Conservation (phyloP, 1,140 invertebrate genomes). For the Zaprionus africanus region DNA sequence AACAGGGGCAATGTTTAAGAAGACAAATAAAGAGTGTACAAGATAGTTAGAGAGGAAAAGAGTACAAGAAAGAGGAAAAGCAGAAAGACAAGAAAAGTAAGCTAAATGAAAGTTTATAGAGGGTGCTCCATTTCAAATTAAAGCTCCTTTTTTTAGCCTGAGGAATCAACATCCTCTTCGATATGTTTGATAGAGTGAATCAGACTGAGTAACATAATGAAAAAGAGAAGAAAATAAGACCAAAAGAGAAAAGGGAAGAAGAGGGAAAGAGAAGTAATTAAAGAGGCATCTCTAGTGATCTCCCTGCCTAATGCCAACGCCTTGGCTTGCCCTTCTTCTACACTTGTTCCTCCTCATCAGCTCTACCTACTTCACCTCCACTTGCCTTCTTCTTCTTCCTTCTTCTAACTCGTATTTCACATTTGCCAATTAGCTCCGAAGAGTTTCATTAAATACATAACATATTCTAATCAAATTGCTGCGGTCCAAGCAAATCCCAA, state of each 20-base stretch:
- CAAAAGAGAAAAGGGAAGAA: too few relatives aligned
- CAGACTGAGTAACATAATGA: too few relatives aligned
- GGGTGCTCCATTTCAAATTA: too few relatives aligned
- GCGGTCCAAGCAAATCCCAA: constrained; percentile 60
- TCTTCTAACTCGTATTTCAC: constrained; percentile 2
- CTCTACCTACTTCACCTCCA: neutral
- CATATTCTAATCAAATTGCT: constrained; percentile 52
- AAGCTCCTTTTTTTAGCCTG: too few relatives aligned
- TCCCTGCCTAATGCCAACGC: neutral
- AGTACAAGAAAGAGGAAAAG: neutral
- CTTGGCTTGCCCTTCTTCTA: neutral
- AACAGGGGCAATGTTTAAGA: neutral
- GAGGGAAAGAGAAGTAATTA: neutral
- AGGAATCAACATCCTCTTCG: too few relatives aligned
- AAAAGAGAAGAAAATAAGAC: too few relatives aligned
- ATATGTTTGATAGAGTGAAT: too few relatives aligned
- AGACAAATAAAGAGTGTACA: neutral
- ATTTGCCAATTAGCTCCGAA: constrained; percentile 26
- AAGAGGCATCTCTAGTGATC: neutral
- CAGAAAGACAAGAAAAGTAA: neutral
- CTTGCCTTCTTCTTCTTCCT: too few relatives aligned
- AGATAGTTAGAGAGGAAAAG: neutral
- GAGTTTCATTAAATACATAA: constrained; percentile 40
- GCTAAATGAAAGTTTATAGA: neutral
- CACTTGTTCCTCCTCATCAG: neutral